These are phyloP conservation scores for Gadopsis bispinosus DNA, from an alignment of 2,797 vertebrate species.

Conservation along the genomic window DNA sequence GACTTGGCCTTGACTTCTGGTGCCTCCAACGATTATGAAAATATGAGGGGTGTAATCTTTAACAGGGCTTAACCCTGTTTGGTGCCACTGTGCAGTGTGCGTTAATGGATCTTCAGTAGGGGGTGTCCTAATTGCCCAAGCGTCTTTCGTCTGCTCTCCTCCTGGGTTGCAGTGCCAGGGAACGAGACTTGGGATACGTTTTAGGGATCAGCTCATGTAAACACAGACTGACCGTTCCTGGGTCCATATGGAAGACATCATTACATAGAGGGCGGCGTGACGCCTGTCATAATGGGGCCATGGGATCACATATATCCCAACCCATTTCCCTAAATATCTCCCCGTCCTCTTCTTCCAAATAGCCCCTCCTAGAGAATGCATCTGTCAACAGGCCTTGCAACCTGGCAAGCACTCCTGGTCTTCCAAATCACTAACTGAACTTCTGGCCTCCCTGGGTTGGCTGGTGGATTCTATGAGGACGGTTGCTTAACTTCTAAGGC, in stretches of 20 bases:
- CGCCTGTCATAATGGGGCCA: constrained; percentile 67
- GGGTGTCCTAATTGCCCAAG: constrained; percentile 66
- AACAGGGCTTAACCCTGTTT: constrained; percentile 65
- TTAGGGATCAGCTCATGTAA: constrained; percentile 76
- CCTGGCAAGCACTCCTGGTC: constrained; percentile 51
- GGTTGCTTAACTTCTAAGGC: constrained; percentile 32
- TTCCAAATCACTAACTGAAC: constrained; percentile 34
- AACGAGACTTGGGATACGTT: constrained; percentile 73
- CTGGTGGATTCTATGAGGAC: constrained; percentile 22
- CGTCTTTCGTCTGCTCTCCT: constrained; percentile 61
- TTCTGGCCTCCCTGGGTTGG: constrained; percentile 38
- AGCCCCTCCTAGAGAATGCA: constrained; percentile 59
- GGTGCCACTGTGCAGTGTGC: constrained; percentile 67
- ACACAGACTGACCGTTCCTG: constrained; percentile 74
- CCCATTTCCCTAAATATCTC: constrained; percentile 58
- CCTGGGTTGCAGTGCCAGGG: constrained; percentile 50
- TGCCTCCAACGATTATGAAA: constrained; percentile 83
- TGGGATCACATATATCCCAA: constrained; percentile 64
- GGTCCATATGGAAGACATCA: constrained; percentile 84
- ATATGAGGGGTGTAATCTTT: constrained; percentile 77
- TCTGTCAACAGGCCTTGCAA: constrained; percentile 72
- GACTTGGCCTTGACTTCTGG: constrained; percentile 80
- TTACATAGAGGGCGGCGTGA: constrained; percentile 63
- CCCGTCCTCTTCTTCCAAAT: constrained; percentile 46
- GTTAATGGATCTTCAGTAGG: constrained; percentile 68